Conservation (phyloP, 2,113 vertebrate genomes). For the Agapornis roseicollis region DNA sequence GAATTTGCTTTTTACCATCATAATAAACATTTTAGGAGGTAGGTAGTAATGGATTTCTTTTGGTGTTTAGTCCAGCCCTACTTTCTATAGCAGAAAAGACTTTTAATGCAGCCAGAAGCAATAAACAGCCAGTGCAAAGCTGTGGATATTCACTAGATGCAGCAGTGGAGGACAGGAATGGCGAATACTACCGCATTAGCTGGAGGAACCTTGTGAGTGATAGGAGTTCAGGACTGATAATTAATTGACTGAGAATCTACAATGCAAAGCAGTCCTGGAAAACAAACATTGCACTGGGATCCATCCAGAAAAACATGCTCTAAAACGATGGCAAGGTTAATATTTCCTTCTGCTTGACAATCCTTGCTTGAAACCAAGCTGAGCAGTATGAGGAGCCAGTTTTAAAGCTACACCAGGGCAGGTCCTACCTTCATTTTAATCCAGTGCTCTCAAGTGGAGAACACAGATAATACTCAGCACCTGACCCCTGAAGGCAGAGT, state of each 20-base stretch:
- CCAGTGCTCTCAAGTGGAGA: neutral
- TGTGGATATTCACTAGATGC: neutral
- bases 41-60: neutral
- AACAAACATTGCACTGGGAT: neutral
- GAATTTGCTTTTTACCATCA: neutral
- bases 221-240: neutral
- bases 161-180: neutral
- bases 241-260: neutral
- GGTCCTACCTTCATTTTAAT: neutral
- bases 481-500: neutral
- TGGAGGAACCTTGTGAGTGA: neutral
- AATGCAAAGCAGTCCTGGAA: neutral
- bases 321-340: neutral
- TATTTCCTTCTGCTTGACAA: neutral
- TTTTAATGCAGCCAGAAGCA: neutral
- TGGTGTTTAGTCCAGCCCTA: neutral
- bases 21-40: neutral
- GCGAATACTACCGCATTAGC: neutral
- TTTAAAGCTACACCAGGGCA: neutral
- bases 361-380: neutral
- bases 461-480: neutral
- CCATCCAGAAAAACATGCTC: neutral
- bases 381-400: neutral
- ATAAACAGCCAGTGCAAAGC: neutral
- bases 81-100: neutral